phyloP scores from a whole-genome alignment of 1,140 invertebrate genomes.

The Pogonomyrmex californicus region DNA sequence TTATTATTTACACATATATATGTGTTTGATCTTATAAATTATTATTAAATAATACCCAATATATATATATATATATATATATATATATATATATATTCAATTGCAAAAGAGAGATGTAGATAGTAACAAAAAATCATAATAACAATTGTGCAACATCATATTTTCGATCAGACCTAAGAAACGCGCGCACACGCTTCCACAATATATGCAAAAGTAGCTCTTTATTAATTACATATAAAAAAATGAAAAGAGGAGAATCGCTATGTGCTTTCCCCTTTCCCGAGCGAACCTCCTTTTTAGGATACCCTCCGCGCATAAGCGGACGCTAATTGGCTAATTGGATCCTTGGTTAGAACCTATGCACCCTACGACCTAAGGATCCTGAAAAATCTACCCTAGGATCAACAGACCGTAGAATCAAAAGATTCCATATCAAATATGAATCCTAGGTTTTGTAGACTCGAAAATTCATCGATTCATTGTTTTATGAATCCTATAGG shows the following conservation, averaged over 20 bases:
- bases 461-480: constrained; percentile 33
- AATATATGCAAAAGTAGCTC: constrained; percentile 41
- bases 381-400: constrained; percentile 21
- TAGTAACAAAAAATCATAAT: constrained; percentile 62
- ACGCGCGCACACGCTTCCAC: not conserved
- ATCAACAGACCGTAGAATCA: constrained; percentile 28
- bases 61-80: constrained; percentile 23
- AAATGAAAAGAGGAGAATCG: constrained; percentile 52
- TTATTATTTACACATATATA: constrained; percentile 28
- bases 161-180: constrained; percentile 30
- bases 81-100: constrained; percentile 33
- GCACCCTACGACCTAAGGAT: constrained; percentile 14
- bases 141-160: constrained; percentile 63
- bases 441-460: constrained; percentile 27
- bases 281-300: constrained; percentile 20
- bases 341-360: constrained; percentile 28
- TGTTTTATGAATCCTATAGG: constrained; percentile 38
- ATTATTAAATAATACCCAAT: constrained; percentile 64
- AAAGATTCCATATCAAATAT: constrained; percentile 24
- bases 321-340: constrained; percentile 40
- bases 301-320: constrained; percentile 13
- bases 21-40: constrained; percentile 56
- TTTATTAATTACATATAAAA: constrained; percentile 46
- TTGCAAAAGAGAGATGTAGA: constrained; percentile 59
- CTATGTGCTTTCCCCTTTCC: not conserved